Percentiles rank a stretch among this genome's conserved stretches.
phyloP scores from a whole-genome alignment of 1,140 invertebrate species.

The Spodoptera frugiperda region DNA sequence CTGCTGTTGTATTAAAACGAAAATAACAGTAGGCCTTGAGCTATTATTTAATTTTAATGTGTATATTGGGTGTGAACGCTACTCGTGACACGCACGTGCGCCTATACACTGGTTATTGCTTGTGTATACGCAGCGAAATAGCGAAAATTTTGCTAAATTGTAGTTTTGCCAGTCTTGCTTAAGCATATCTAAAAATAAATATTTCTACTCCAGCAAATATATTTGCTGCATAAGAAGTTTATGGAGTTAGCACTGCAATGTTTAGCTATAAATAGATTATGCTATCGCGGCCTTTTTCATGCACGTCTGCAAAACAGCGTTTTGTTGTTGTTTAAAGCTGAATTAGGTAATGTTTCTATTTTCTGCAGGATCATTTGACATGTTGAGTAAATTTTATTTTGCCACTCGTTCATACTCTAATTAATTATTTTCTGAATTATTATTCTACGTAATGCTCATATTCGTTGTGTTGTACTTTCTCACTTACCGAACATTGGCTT shows the following conservation, averaged over 20 bases:
- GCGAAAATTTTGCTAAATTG: conserved; percentile 36
- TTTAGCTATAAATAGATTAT: not conserved
- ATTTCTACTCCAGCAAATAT: conserved; percentile 3
- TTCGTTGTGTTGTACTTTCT: conserved; percentile 40
- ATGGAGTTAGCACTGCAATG: not conserved
- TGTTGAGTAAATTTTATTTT: conserved; percentile 23
- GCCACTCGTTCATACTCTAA: conserved; percentile 3
- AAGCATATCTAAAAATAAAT: conserved; percentile 33
- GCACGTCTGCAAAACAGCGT: not conserved
- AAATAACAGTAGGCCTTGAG: conserved; percentile 75
- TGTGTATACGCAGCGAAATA: conserved; percentile 39
- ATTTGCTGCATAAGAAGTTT: not conserved
- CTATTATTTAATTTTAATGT: conserved; percentile 82
- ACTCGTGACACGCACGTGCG: conserved; percentile 51
- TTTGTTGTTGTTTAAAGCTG: not conserved
- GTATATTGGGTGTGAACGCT: conserved; percentile 69
- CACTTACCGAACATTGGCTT: conserved; percentile 43
- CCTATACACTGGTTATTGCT: conserved; percentile 25
- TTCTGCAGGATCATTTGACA: not conserved
- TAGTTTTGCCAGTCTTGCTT: conserved; percentile 13
- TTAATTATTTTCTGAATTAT: conserved; percentile 27
- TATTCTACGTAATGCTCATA: conserved; percentile 32
- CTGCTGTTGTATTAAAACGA: conserved; percentile 68
- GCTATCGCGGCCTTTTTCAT: not conserved
- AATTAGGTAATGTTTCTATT: not conserved